These are phyloP conservation scores for Gymnoscopelus braueri DNA, from an alignment of 2,797 vertebrate genomes.

Conservation along the genomic window DNA sequence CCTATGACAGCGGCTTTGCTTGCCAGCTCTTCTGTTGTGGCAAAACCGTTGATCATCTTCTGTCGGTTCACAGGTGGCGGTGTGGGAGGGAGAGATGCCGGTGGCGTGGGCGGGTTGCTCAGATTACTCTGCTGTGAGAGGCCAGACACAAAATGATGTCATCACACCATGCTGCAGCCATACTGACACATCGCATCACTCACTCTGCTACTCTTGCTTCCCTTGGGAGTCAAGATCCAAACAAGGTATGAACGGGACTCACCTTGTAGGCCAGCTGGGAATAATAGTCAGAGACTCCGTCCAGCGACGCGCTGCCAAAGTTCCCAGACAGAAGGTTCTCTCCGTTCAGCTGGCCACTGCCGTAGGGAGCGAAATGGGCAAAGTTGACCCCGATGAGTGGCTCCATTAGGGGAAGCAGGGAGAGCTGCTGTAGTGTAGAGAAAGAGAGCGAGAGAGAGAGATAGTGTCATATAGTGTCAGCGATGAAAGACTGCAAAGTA, in stretches of 20 bases:
- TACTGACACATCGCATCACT: background rate
- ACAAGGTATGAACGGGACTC: constrained; percentile 29
- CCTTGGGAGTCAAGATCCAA: background rate
- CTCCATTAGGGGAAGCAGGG: constrained; percentile 97
- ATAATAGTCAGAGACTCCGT: constrained; percentile 98
- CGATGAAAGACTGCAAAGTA: no score
- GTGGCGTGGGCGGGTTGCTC: constrained; percentile 99
- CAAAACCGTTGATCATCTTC: constrained; percentile 98
- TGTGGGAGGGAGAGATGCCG: constrained; percentile 96
- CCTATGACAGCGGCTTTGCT: constrained; percentile 91
- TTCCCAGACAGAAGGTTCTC: constrained; percentile 94
- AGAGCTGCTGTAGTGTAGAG: constrained; percentile 86
- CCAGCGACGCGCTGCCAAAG: constrained; percentile 95
- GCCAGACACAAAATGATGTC: constrained; percentile 34
- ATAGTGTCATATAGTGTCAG: no score
- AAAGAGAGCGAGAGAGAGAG: constrained; percentile 22
- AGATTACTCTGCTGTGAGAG: constrained; percentile 94
- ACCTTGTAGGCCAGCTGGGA: constrained; percentile 98
- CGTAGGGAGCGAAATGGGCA: constrained; percentile 97
- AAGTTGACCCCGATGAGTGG: constrained; percentile 97
- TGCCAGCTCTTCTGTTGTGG: constrained; percentile 95
- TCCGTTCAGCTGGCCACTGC: constrained; percentile 92
- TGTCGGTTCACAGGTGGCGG: constrained; percentile 96
- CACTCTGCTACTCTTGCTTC: background rate
- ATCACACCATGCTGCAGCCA: constrained; percentile 24